Evolutionary conservation across 2,113 vertebrate genomes (phyloP).

Genomic region (Xyrauchen texanus): DNA sequence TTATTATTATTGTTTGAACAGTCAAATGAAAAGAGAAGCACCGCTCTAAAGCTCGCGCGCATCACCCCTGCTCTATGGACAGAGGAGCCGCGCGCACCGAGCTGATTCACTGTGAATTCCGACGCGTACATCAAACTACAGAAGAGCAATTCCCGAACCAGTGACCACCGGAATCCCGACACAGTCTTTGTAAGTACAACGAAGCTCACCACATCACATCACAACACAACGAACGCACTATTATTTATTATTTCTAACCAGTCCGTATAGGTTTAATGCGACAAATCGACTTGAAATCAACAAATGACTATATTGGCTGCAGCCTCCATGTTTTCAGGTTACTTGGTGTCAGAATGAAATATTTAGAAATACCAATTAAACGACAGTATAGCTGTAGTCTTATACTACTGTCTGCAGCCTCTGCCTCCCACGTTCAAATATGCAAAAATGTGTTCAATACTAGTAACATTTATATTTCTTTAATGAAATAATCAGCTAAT

Average conservation of each 20-base stretch:
- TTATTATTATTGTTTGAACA: constrained; percentile 17
- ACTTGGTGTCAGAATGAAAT: not conserved
- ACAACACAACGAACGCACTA: not conserved
- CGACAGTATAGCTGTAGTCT: not conserved
- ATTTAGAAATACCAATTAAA: not conserved
- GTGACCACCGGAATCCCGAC: not conserved
- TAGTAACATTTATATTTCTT: too few species aligned
- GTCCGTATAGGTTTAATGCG: not conserved
- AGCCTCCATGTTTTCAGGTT: constrained; percentile 27
- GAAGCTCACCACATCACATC: not conserved
- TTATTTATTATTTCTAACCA: not conserved
- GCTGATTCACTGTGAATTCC: constrained; percentile 28
- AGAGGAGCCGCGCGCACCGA: constrained; percentile 9
- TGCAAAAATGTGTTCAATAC: not conserved
- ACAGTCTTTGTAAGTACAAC: constrained; percentile 30
- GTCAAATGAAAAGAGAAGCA: constrained; percentile 6
- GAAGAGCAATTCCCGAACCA: not conserved
- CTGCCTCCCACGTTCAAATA: not conserved
- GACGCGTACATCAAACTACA: not conserved
- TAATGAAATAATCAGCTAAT: not conserved
- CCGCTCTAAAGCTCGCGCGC: constrained; percentile 26
- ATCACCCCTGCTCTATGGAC: not conserved
- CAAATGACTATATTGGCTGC: constrained; percentile 1
- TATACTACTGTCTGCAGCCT: not conserved
- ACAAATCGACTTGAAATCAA: not conserved